Base-by-base conservation (phyloP, 1,140 invertebrate genomes). In the Drosophila albomicans region DNA sequence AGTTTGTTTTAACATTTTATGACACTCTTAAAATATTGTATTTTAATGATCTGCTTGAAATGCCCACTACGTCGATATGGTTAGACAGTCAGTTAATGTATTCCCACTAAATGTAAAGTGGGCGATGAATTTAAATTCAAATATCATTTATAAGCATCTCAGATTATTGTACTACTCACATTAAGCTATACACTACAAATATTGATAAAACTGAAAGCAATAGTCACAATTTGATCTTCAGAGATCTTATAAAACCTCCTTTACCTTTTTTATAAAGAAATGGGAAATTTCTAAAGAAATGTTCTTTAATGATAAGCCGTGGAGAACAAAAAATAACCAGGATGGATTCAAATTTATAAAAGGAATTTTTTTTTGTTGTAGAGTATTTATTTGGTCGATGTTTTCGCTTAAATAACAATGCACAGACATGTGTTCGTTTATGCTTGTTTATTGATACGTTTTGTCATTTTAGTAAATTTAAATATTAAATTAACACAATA, bases 401-500 rank as follows among this genome's bases (percentile, higher is more conserved):
- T 58, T 10, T 35, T 13, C 11, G 11, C 28, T 20, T 32, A 8
- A 5, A 4, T 38, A 38, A 38, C 35, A 38, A 38, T 10, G 35
- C 35, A 38, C 66, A 25, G 30, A 16, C 43, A 28, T 52, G 1
- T 56, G 54, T 25, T 25, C 11, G n/a, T 10, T 48, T 16, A 35
- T 4, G 52, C 48, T 79, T 56, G 45, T 76, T 74, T 66, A 69
- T 89, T 71, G 61, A 46, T 48, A 51, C 45, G 70, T 80, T 87
- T 87, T 87, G 69, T 71, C 84, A 78, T 81, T 78, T 78, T 67
- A 62, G 54, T 78, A 75, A 72, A 85, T 88, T 85, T 88, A 61
- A 88, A 88, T 88, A 89, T 88, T 89, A 81, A 88, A 88, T 88
- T 85, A 85, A 79, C 85, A 85, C 78, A 89, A 85, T 89, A 89